Conservation (phyloP, 1,140 invertebrate species). For the Drosophila ananassae region DNA sequence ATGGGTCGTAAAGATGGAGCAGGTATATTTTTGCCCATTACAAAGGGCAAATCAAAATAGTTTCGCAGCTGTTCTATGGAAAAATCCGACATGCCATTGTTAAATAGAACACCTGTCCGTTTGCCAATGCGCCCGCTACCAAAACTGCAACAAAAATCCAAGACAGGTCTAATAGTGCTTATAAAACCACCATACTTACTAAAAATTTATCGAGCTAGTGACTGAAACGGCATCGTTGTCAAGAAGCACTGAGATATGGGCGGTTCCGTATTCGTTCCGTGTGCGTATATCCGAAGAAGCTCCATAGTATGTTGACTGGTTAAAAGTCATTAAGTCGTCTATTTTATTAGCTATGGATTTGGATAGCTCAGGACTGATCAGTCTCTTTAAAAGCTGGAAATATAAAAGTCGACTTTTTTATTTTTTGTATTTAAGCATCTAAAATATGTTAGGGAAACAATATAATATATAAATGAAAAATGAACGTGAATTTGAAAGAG, state of each 20-base stretch:
- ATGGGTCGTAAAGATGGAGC: slow-evolving; percentile 91
- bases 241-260: slow-evolving; percentile 93
- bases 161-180: neutral
- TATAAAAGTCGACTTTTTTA: too few species aligned
- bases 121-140: slow-evolving; percentile 72
- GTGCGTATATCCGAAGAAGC: slow-evolving; percentile 83
- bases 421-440: too few species aligned
- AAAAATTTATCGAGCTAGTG: slow-evolving; percentile 96
- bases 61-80: slow-evolving; percentile 91
- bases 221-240: slow-evolving; percentile 96
- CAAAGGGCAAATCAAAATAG: slow-evolving; percentile 89
- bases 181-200: slow-evolving; percentile 87
- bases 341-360: slow-evolving; percentile 86
- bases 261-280: slow-evolving; percentile 92
- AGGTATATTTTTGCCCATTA: slow-evolving; percentile 92
- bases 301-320: slow-evolving; percentile 89
- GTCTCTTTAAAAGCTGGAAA: slow-evolving; percentile 38
- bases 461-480: too few species aligned
- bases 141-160: slow-evolving; percentile 49
- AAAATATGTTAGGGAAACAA: too few species aligned
- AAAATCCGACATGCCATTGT: slow-evolving; percentile 98
- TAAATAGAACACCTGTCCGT: slow-evolving; percentile 95
- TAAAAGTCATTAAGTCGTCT: slow-evolving; percentile 88
- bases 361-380: slow-evolving; percentile 85
- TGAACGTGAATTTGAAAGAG: too few species aligned